Conservation (phyloP, 2,888 invertebrate species). For the Drosophila silvestris region DNA sequence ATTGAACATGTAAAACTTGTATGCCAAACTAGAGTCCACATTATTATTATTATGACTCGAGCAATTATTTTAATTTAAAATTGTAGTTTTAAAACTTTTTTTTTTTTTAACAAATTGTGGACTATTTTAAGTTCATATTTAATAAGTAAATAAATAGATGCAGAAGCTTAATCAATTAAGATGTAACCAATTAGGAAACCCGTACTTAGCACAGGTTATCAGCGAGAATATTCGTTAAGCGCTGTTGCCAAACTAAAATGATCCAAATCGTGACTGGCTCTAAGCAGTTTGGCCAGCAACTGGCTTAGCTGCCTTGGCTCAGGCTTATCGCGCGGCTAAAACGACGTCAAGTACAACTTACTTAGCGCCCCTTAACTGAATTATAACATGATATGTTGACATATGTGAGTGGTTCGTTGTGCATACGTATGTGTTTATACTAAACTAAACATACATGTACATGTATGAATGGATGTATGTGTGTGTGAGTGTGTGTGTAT, state of each 20-base stretch:
- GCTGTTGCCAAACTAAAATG: constrained; percentile 58
- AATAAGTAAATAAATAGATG: background rate
- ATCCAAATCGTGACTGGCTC: constrained; percentile 60
- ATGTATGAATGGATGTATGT: background rate
- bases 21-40: too few relatives aligned
- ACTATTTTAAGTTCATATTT: background rate
- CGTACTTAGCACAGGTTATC: background rate
- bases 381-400: constrained; percentile 66
- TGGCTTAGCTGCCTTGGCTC: constrained; percentile 10
- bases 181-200: background rate
- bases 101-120: background rate
- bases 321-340: constrained; percentile 32
- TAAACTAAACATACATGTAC: background rate
- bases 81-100: too few relatives aligned
- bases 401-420: constrained; percentile 31
- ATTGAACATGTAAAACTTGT: too few relatives aligned
- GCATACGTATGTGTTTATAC: background rate
- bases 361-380: constrained; percentile 59
- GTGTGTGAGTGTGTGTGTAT: constrained; percentile 25
- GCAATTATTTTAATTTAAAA: too few relatives aligned
- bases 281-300: constrained; percentile 31
- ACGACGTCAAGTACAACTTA: constrained; percentile 44
- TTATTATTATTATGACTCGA: too few relatives aligned
- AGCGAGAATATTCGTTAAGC: background rate
- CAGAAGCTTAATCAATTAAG: background rate